phyloP scores from a whole-genome alignment of 2,113 vertebrate species.

The Sander vitreus region DNA sequence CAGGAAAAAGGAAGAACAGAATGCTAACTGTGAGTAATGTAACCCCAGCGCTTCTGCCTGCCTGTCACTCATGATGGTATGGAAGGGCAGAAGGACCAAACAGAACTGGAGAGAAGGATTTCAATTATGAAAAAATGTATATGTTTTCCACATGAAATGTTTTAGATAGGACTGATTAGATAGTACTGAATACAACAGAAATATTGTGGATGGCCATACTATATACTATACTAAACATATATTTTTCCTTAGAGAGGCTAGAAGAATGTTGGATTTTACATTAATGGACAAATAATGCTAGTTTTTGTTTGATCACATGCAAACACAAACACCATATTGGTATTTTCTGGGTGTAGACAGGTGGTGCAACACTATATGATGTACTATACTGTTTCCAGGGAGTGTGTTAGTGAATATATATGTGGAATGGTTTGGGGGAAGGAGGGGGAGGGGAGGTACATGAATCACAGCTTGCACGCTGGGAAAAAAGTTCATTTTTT shows the following conservation, averaged over 20 bases:
- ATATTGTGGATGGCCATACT: neutral
- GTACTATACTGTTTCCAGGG: conserved; percentile 64
- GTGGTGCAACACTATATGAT: conserved; percentile 36
- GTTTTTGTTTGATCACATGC: conserved; percentile 20
- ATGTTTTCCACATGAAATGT: conserved; percentile 5
- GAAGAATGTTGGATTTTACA: conserved; percentile 9
- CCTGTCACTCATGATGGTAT: conserved; percentile 79
- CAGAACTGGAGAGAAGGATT: conserved; percentile 21
- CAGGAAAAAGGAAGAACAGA: conserved; percentile 74
- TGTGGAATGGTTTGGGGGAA: conserved; percentile 50
- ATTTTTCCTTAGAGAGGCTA: neutral
- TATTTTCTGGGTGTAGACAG: conserved; percentile 37
- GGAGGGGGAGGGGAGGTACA: conserved; percentile 49
- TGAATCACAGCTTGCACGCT: conserved; percentile 76
- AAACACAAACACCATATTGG: conserved; percentile 35
- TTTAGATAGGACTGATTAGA: neutral
- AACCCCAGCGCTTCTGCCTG: conserved; percentile 69
- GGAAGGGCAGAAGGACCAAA: conserved; percentile 72
- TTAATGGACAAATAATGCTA: conserved; percentile 39
- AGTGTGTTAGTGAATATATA: conserved; percentile 35
- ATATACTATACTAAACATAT: no score
- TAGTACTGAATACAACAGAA: neutral
- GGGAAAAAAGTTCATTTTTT: conserved; percentile 83
- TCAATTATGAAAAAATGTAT: conserved; percentile 25
- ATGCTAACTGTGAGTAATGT: conserved; percentile 78